Evolutionary conservation across 2,113 vertebrate species (phyloP).

Genomic region (Entomyzon cyanotis): DNA sequence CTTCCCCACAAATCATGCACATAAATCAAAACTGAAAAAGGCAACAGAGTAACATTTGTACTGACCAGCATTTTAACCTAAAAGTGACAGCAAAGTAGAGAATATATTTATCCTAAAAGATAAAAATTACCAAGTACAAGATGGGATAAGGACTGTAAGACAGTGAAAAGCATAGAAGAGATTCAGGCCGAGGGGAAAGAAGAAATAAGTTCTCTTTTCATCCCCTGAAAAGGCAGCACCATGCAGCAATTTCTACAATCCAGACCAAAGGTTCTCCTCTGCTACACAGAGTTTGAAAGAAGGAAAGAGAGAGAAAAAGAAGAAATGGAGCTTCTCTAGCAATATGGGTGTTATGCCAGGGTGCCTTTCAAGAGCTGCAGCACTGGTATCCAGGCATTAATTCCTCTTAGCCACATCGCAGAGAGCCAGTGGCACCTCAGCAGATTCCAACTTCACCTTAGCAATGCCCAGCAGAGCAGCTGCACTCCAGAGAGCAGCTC

Average conservation of each 20-base stretch:
- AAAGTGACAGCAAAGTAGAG: not conserved
- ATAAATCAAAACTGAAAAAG: not conserved
- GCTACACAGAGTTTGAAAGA: not conserved
- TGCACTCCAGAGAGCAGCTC: slow-evolving; percentile 46
- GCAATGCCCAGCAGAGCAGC: slow-evolving; percentile 53
- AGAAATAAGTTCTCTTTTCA: not conserved
- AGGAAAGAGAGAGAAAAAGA: not conserved
- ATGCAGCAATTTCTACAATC: not conserved
- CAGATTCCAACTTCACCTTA: slow-evolving; percentile 16
- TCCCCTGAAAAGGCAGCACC: not conserved
- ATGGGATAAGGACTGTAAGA: not conserved
- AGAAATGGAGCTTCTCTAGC: not conserved
- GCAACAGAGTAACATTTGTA: not conserved
- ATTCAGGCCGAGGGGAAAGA: not conserved
- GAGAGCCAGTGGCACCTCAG: not conserved
- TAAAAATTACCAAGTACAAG: not conserved
- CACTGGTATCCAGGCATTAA: not conserved
- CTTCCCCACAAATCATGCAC: not conserved
- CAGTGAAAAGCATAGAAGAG: not conserved
- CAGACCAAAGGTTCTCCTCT: not conserved
- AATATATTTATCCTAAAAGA: not conserved
- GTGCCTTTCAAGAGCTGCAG: not conserved
- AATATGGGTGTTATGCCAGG: not conserved
- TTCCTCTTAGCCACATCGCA: not conserved
- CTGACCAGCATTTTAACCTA: not conserved